Evolutionary conservation across 2,113 vertebrate genomes (phyloP).

Genomic region (Castor canadensis): DNA sequence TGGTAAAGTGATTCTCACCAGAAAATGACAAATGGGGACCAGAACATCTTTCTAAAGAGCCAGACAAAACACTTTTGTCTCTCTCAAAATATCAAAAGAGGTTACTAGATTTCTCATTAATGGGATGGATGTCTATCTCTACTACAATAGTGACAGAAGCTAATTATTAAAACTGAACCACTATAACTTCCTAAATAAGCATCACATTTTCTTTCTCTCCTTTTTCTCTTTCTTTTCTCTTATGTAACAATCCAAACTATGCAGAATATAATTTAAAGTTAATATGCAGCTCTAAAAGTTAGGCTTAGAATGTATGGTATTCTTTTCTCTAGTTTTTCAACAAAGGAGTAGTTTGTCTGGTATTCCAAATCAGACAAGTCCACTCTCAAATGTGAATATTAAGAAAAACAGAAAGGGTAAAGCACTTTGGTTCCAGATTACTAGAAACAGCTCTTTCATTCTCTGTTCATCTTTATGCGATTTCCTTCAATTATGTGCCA

Average conservation of each 20-base stretch:
- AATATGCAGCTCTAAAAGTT: slow-evolving; percentile 31
- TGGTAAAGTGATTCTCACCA: background rate
- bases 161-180: background rate
- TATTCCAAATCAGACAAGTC: background rate
- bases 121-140: background rate
- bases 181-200: background rate
- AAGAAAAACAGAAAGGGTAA: slow-evolving; percentile 35
- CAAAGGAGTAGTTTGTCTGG: slow-evolving; percentile 32
- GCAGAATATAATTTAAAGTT: slow-evolving; percentile 5
- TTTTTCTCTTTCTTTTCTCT: background rate
- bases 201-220: background rate
- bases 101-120: background rate
- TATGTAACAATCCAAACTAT: slow-evolving; percentile 5
- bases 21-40: background rate
- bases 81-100: background rate
- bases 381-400: slow-evolving; percentile 39
- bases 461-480: slow-evolving; percentile 58
- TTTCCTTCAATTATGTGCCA: slow-evolving; percentile 47
- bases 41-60: background rate
- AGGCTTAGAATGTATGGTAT: slow-evolving; percentile 36
- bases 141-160: background rate
- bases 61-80: background rate
- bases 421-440: slow-evolving; percentile 37
- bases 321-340: slow-evolving; percentile 53
- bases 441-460: slow-evolving; percentile 54